Conservation (phyloP, 2,113 vertebrate genomes). For the Ammodytes dubius region DNA sequence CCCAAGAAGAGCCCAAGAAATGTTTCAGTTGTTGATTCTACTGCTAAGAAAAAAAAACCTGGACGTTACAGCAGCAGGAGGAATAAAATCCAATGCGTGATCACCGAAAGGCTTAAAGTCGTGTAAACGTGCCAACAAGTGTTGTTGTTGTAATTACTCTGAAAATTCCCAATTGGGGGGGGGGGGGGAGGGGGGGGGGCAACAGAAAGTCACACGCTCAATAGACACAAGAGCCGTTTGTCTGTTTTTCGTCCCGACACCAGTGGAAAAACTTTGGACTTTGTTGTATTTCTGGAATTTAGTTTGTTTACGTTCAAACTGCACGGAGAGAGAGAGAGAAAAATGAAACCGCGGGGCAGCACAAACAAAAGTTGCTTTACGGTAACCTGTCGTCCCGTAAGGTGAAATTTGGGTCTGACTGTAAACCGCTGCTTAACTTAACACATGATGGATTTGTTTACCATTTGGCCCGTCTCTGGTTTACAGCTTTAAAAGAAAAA, state of each 20-base stretch:
- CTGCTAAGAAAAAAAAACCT: no score
- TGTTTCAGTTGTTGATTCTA: no score
- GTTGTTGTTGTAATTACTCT: no score
- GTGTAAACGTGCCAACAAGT: no score
- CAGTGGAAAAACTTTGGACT: conserved; percentile 19
- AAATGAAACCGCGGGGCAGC: neutral
- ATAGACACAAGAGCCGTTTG: neutral
- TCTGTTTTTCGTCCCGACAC: conserved; percentile 9
- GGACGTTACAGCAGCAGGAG: no score
- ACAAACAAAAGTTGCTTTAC: neutral
- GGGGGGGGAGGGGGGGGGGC: no score
- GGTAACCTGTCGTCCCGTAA: conserved; percentile 1
- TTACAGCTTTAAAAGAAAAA: conserved; percentile 20
- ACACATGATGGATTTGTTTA: conserved; percentile 33
- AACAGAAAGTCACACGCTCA: no score
- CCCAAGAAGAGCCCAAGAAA: no score
- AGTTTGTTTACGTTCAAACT: conserved; percentile 26
- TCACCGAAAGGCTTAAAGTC: no score
- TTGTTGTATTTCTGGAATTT: neutral
- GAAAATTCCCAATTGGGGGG: no score
- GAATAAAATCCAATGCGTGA: no score
- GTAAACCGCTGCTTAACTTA: neutral
- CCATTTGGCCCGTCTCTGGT: conserved; percentile 22
- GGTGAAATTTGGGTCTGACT: conserved; percentile 3
- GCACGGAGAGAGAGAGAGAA: neutral